Evolutionary conservation across 1,140 invertebrate genomes (phyloP).

Genomic region (Drosophila willistoni): DNA sequence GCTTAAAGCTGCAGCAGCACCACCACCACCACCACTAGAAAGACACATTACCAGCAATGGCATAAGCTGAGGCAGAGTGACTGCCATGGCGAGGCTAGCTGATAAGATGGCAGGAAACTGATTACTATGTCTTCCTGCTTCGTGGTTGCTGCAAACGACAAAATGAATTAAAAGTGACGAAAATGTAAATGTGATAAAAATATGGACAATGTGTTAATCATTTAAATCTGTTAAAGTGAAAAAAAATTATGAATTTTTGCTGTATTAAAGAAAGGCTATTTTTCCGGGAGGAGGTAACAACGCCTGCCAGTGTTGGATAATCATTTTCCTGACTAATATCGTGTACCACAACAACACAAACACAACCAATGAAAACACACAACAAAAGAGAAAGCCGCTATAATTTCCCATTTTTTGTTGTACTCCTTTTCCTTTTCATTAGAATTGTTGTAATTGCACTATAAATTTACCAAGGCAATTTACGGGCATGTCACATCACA

Average conservation of each 20-base stretch:
- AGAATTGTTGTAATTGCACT: slow-evolving; percentile 74
- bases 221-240: no score
- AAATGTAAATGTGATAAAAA: no score
- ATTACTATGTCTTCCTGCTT: neutral
- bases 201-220: no score
- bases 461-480: slow-evolving; percentile 76
- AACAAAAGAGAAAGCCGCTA: no score
- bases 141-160: slow-evolving; percentile 37
- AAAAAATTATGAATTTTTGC: no score
- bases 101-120: slow-evolving; percentile 12
- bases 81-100: slow-evolving; percentile 15
- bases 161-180: neutral
- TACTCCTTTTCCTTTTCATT: slow-evolving; percentile 51
- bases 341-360: no score
- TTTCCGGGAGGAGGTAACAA: no score
- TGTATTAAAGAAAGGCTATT: no score
- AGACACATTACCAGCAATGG: slow-evolving; percentile 19
- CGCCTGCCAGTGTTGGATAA: no score
- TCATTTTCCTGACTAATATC: no score
- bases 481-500: slow-evolving; percentile 64
- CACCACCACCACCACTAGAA: slow-evolving; percentile 3
- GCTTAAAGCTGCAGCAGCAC: slow-evolving; percentile 26
- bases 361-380: no score
- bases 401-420: neutral
- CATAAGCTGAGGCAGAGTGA: slow-evolving; percentile 23